Conservation (phyloP, 2,888 invertebrate species). For the Tetragonula carbonaria region DNA sequence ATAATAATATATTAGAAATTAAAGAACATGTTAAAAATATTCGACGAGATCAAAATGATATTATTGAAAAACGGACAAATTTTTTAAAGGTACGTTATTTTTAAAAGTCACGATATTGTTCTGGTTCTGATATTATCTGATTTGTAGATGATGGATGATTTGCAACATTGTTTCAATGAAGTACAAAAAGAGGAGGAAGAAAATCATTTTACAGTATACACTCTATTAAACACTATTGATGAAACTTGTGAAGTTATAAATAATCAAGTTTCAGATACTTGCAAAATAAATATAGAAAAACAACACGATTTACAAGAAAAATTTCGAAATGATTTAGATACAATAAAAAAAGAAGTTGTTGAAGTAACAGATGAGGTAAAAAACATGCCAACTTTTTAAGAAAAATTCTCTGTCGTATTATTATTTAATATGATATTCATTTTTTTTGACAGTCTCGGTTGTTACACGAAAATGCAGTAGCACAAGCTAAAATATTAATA, state of each 20-base stretch:
- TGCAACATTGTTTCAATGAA: constrained; percentile 67
- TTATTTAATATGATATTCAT: constrained; percentile 20
- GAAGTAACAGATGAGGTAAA: constrained; percentile 72
- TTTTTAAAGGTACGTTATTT: constrained; percentile 60
- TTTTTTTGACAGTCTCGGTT: constrained; percentile 64
- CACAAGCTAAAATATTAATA: constrained; percentile 67
- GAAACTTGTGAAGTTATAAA: constrained; percentile 62
- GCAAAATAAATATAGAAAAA: constrained; percentile 56
- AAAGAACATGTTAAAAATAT: constrained; percentile 64
- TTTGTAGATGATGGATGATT: constrained; percentile 70
- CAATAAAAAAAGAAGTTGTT: constrained; percentile 67
- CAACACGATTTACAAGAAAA: constrained; percentile 68
- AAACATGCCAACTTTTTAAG: too few relatives aligned
- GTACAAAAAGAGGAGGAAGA: constrained; percentile 62
- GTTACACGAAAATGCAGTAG: constrained; percentile 66
- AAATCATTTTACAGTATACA: constrained; percentile 59
- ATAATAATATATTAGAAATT: constrained; percentile 67
- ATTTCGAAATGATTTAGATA: constrained; percentile 65
- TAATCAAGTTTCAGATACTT: constrained; percentile 53
- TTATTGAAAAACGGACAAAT: constrained; percentile 58
- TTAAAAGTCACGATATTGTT: not conserved
- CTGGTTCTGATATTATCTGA: not conserved
- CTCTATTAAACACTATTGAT: constrained; percentile 61
- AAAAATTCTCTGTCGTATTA: not conserved
- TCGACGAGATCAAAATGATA: constrained; percentile 64